Conservation (phyloP, 2,888 invertebrate species). For the Phymatocera aterrima region DNA sequence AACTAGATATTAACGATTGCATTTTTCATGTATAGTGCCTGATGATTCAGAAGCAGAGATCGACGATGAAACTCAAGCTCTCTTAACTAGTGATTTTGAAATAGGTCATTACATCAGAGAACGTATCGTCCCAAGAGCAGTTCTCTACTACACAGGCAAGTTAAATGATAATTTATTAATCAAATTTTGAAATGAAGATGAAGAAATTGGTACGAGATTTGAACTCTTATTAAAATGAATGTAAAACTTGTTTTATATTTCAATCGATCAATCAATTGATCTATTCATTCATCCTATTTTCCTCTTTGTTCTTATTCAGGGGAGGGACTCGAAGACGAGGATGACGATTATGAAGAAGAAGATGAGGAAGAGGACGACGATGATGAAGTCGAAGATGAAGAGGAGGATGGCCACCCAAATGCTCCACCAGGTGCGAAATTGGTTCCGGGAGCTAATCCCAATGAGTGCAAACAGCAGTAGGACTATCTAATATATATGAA, state of each 20-base stretch:
- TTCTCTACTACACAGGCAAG: constrained; percentile 97
- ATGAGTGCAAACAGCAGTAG: constrained; percentile 87
- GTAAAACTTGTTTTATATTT: neutral
- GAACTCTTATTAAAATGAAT: neutral
- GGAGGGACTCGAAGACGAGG: constrained; percentile 84
- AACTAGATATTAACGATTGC: constrained; percentile 11
- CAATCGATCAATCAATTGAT: too few relatives aligned
- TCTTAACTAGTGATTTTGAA: constrained; percentile 97
- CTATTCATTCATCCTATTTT: too few relatives aligned
- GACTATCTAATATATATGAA: constrained; percentile 51
- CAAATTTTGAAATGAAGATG: neutral
- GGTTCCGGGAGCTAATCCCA: constrained; percentile 72
- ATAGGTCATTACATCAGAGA: constrained; percentile 99
- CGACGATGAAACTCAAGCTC: constrained; percentile 91
- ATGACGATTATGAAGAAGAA: constrained; percentile 84
- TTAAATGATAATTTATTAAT: constrained; percentile 64
- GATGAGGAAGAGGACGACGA: constrained; percentile 68
- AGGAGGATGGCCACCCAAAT: constrained; percentile 77
- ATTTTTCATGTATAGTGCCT: too few relatives aligned
- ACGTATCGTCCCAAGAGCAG: constrained; percentile 97
- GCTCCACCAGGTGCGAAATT: constrained; percentile 73
- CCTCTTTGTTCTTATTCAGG: constrained; percentile 61
- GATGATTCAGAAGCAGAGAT: constrained; percentile 90
- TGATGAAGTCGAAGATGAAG: constrained; percentile 79
- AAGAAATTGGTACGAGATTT: neutral